Base-by-base conservation (phyloP, 2,888 invertebrate species). In the Mellilla xanthometata region DNA sequence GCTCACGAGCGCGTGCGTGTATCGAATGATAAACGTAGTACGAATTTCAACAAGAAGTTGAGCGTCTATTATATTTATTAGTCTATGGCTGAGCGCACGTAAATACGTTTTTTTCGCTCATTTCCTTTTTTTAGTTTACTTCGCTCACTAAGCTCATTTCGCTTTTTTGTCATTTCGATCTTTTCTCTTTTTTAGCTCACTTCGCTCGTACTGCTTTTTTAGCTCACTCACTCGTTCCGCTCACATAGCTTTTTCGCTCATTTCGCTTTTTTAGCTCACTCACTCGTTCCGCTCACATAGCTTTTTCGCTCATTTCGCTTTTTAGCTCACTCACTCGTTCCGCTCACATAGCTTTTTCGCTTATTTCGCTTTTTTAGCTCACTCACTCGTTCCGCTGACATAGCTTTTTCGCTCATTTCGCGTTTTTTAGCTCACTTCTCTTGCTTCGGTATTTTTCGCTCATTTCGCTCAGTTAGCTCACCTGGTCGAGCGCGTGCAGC, bases 401-500 rank as follows among this genome's bases (percentile, higher is more conserved):
- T n/a, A n/a, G n/a, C n/a, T 1, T 29, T 12, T 15, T 24, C 1
- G 24, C 15, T 28, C 27, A 13, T 11, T 36, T 15, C 10, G 27
- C 36, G 2, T 8, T 3, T 23, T 23, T 23, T 23, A 3, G 23
- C 23, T 23, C 23, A n/a, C 7, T n/a, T 23, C 23, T 2, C 23
- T 23, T 7, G 7, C 23, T 8, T n/a, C 23, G 7, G n/a, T 8
- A 3, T 5, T 23, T 13, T 15, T 12, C 1, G 19, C 12, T 23
- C 30, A 10, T 23, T 30, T n/a, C 12, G 39, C 30, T 26, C 26
- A 19, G 0, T 12, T 24, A 5, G 24, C 24, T 24, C 24, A 56
- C 53, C 46, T 53, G 56, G 58, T 87, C 86, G 0, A 84, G 58
- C 9, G 86, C 84, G 60, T 77, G 82, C 1, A 79, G 61, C 19